Percentiles rank a stretch among this genome's conserved stretches.
Evolutionary conservation across 92 coral and sea anemone species (phyloP).

Genomic region (Palythoa caribaeorum): DNA sequence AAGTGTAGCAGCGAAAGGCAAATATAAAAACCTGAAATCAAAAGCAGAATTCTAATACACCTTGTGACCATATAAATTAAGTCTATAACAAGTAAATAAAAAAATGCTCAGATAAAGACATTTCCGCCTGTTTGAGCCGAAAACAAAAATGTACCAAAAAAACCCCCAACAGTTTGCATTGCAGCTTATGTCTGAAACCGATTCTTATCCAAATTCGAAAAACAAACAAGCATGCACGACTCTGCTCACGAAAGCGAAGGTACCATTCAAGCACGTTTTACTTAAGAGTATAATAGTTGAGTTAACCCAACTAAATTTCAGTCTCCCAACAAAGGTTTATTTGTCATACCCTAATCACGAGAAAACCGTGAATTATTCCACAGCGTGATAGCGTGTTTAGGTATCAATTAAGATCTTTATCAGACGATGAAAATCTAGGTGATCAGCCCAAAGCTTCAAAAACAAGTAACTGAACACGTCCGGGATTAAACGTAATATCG

Average conservation of each 20-base stretch:
- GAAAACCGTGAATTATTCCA: background rate
- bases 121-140: background rate
- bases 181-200: slow-evolving; percentile 22
- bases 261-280: background rate
- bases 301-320: too few relatives aligned
- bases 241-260: background rate
- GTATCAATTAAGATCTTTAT: slow-evolving; percentile 44
- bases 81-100: background rate
- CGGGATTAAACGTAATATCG: background rate
- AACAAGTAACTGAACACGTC: slow-evolving; percentile 28
- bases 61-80: background rate
- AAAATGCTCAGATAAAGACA: background rate
- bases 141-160: background rate
- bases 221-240: background rate
- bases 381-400: slow-evolving; percentile 37
- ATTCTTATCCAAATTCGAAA: slow-evolving; percentile 21
- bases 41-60: background rate
- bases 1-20: too few relatives aligned
- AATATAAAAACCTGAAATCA: too few relatives aligned
- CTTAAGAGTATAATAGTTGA: background rate
- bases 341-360: slow-evolving; percentile 1
- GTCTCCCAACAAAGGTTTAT: background rate
- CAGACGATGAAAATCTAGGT: slow-evolving; percentile 35
- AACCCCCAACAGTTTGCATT: background rate
- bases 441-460: slow-evolving; percentile 26